phyloP scores from a whole-genome alignment of 2,888 invertebrate genomes.

The Drosophila paramelanica region DNA sequence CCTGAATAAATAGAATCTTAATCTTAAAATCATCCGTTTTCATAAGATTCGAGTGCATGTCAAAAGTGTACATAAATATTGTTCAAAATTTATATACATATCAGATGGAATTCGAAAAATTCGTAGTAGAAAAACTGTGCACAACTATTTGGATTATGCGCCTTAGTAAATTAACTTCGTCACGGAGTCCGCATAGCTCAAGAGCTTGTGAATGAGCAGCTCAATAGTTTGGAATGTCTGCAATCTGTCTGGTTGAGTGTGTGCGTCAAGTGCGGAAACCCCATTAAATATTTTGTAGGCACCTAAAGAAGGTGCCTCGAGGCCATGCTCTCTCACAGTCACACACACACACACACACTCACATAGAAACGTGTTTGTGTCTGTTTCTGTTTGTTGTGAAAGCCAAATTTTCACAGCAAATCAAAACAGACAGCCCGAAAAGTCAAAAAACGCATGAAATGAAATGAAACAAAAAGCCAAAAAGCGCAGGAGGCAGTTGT shows the following conservation, averaged over 20 bases:
- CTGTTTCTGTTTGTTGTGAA: constrained; percentile 68
- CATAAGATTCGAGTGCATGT: no score
- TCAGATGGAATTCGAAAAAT: constrained; percentile 8
- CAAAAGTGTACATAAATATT: neutral
- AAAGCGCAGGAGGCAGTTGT: constrained; percentile 29
- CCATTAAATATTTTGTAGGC: constrained; percentile 68
- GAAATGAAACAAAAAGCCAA: constrained; percentile 36
- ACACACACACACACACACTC: constrained; percentile 4
- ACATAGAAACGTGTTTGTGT: constrained; percentile 9
- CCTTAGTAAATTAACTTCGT: constrained; percentile 35
- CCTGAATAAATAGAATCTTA: no score
- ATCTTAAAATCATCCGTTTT: no score
- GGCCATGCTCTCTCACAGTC: constrained; percentile 26
- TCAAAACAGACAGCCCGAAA: constrained; percentile 67
- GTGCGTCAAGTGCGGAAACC: constrained; percentile 75
- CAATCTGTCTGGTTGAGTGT: constrained; percentile 25
- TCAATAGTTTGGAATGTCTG: constrained; percentile 46
- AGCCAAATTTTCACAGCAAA: constrained; percentile 77
- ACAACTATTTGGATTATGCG: constrained; percentile 22
- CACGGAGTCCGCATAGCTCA: constrained; percentile 28
- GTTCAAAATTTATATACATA: neutral
- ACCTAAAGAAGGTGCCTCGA: constrained; percentile 42
- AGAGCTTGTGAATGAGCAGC: constrained; percentile 39
- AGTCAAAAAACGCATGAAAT: constrained; percentile 57
- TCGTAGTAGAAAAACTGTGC: neutral